phyloP scores from a whole-genome alignment of 2,797 vertebrate species.

The Lindbergichthys nudifrons region DNA sequence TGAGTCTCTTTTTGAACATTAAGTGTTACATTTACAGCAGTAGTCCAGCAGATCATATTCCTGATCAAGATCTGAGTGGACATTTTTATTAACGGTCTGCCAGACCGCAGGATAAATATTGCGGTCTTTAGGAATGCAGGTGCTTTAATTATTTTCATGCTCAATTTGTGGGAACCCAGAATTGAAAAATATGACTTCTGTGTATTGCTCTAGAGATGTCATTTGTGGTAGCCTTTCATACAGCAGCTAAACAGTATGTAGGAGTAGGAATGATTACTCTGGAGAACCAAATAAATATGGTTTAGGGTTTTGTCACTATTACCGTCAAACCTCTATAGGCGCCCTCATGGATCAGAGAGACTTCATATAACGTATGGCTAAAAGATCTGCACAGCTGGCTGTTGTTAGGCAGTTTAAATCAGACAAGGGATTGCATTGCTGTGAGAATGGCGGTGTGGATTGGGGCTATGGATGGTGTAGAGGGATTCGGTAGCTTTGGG shows the following conservation, averaged over 20 bases:
- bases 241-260: conserved; percentile 23
- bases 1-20: conserved; percentile 79
- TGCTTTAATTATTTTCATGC: conserved; percentile 81
- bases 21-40: conserved; percentile 79
- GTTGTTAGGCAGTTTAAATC: conserved; percentile 57
- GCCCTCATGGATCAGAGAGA: conserved; percentile 50
- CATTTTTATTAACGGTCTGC: conserved; percentile 81
- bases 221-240: conserved; percentile 36
- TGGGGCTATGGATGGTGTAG: conserved; percentile 47
- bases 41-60: conserved; percentile 74
- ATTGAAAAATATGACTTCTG: conserved; percentile 64
- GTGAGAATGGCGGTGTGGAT: conserved; percentile 65
- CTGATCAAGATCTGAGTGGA: conserved; percentile 75
- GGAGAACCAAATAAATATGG: conserved; percentile 54
- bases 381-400: conserved; percentile 62
- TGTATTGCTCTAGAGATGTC: conserved; percentile 46
- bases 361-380: conserved; percentile 46
- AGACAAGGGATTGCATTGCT: conserved; percentile 54
- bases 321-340: conserved; percentile 51
- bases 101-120: conserved; percentile 77
- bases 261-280: conserved; percentile 32
- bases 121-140: conserved; percentile 73
- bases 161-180: conserved; percentile 73
- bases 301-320: conserved; percentile 39
- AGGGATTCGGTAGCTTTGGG: conserved; percentile 59